Evolutionary conservation across 1,140 invertebrate genomes (phyloP).

Genomic region (Musca vetustissima): DNA sequence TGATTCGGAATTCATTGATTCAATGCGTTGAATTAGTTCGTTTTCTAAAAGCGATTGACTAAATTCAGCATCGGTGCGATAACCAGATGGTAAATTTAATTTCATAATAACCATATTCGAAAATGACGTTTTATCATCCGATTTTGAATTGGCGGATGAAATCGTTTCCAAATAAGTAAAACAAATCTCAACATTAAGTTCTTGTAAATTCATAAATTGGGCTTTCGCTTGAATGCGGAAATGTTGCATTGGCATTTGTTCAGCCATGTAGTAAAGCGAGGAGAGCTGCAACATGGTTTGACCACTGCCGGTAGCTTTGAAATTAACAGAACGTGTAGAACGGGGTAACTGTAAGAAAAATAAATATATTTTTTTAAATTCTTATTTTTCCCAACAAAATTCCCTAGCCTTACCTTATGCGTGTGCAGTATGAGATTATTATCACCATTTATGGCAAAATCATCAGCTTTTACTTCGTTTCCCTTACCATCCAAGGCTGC

Average conservation of each 20-base stretch:
- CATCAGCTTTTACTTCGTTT: constrained; percentile 44
- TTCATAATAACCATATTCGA: constrained; percentile 92
- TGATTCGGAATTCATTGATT: constrained; percentile 75
- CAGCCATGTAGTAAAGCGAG: constrained; percentile 78
- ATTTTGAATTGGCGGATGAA: constrained; percentile 45
- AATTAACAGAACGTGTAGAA: constrained; percentile 55
- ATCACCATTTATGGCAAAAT: constrained; percentile 51
- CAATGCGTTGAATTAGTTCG: constrained; percentile 62
- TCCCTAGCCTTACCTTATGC: constrained; percentile 41
- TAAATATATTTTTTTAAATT: neutral
- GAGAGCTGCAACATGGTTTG: constrained; percentile 78
- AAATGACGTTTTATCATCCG: constrained; percentile 33
- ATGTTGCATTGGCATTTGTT: constrained; percentile 75
- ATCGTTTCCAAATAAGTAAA: constrained; percentile 51
- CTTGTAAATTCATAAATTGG: constrained; percentile 70
- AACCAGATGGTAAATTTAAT: constrained; percentile 81
- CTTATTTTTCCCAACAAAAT: neutral
- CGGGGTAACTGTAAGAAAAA: constrained; percentile 33
- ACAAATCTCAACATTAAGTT: constrained; percentile 74
- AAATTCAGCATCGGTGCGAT: constrained; percentile 58
- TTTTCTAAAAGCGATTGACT: constrained; percentile 36
- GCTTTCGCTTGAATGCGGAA: constrained; percentile 79
- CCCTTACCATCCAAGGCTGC: constrained; percentile 31
- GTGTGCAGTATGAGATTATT: constrained; percentile 57
- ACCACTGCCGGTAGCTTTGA: constrained; percentile 71